Conservation (phyloP, 2,888 invertebrate species). For the Acanthococcus lagerstroemiae region DNA sequence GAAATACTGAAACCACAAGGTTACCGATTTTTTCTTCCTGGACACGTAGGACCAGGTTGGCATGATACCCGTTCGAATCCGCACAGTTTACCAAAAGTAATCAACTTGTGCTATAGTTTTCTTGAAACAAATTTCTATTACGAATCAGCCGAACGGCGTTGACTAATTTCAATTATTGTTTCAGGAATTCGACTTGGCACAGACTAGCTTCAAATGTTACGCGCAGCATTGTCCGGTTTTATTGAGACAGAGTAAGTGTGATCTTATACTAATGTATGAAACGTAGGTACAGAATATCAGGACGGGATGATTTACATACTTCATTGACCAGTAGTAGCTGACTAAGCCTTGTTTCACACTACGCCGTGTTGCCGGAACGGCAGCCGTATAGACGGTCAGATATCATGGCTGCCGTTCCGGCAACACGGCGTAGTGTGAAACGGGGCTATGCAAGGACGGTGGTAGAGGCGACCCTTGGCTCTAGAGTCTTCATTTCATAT, state of each 20-base stretch:
- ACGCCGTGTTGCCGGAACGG: no score
- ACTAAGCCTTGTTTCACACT: no score
- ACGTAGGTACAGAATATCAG: no score
- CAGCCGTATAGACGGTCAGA: no score
- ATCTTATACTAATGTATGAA: no score
- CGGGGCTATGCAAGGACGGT: no score
- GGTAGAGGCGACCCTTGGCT: no score
- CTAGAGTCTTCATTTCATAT: no score
- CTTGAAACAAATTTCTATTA: neutral
- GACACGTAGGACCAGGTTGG: constrained; percentile 59
- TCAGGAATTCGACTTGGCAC: constrained; percentile 32
- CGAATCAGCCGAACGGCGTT: neutral
- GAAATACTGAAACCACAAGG: constrained; percentile 55
- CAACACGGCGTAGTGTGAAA: no score
- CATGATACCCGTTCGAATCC: constrained; percentile 51
- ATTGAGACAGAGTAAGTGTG: constrained; percentile 51
- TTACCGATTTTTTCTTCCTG: constrained; percentile 59
- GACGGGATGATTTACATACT: no score
- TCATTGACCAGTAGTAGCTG: no score
- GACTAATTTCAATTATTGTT: neutral
- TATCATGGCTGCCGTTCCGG: no score
- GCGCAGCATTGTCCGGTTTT: constrained; percentile 59
- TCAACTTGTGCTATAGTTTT: neutral
- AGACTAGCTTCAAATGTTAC: constrained; percentile 43
- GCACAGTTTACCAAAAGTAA: constrained; percentile 42